A percentile compares a stretch with the other conserved stretches of the same genome.
These are phyloP conservation scores for Rhadina sibilatrix DNA, from an alignment of 2,113 vertebrate genomes.

Conservation along the genomic window DNA sequence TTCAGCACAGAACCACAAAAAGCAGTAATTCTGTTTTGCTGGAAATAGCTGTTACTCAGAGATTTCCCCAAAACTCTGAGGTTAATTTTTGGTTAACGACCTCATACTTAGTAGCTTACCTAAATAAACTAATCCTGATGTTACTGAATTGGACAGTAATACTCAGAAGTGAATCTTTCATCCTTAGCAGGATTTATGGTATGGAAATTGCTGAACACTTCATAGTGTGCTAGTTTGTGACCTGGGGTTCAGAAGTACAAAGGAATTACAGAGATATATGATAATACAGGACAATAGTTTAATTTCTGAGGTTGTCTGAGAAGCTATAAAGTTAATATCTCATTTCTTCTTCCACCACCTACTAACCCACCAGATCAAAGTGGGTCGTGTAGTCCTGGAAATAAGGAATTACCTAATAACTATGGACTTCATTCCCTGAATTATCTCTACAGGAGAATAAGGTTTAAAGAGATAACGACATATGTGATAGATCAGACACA, in stretches of 20 bases:
- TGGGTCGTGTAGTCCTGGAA: not conserved
- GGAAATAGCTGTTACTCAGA: not conserved
- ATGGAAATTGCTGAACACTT: constrained; percentile 49
- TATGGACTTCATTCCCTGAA: constrained; percentile 3
- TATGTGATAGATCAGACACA: constrained; percentile 35
- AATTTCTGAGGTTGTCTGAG: constrained; percentile 55
- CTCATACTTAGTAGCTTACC: not conserved
- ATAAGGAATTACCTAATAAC: constrained; percentile 44
- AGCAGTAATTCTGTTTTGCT: not conserved
- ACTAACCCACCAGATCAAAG: constrained; percentile 40
- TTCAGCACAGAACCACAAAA: not conserved
- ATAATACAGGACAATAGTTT: constrained; percentile 42
- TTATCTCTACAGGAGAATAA: constrained; percentile 13
- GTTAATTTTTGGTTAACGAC: not conserved
- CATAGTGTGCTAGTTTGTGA: constrained; percentile 23
- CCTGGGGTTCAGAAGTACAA: constrained; percentile 52
- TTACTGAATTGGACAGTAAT: constrained; percentile 6
- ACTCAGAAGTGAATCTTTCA: constrained; percentile 11
- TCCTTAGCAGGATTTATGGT: constrained; percentile 39
- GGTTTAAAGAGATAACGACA: constrained; percentile 7
- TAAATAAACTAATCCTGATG: constrained; percentile 25
- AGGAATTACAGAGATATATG: constrained; percentile 54
- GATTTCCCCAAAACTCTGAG: not conserved
- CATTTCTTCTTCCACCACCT: constrained; percentile 27
- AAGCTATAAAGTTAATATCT: constrained; percentile 44